Conservation (phyloP, 2,888 invertebrate genomes). For the Drosophila antonietae region DNA sequence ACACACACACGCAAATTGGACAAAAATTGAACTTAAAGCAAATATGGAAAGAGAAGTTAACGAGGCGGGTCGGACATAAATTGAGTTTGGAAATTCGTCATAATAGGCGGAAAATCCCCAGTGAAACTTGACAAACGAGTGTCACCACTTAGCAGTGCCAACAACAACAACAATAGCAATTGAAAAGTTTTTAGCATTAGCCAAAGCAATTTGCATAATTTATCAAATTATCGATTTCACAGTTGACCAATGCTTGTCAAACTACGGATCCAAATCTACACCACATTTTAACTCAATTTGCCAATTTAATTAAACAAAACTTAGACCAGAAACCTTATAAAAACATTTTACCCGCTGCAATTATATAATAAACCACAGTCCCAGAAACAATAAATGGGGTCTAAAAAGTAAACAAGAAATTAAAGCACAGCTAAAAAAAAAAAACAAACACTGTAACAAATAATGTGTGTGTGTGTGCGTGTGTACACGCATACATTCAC, state of each 20-base stretch:
- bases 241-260: conserved; percentile 22
- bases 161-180: neutral
- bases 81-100: conserved; percentile 26
- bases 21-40: conserved; percentile 40
- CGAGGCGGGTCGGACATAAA: conserved; percentile 8
- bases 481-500: neutral
- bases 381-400: conserved; percentile 34
- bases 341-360: conserved; percentile 10
- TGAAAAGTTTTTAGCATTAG: conserved; percentile 9
- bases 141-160: conserved; percentile 30
- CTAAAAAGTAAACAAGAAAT: conserved; percentile 50
- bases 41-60: conserved; percentile 13
- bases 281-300: conserved; percentile 23
- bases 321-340: conserved; percentile 36
- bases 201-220: conserved; percentile 24
- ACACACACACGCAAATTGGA: conserved; percentile 47
- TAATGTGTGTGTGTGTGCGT: neutral
- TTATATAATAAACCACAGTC: conserved; percentile 33
- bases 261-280: conserved; percentile 16
- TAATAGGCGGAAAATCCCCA: conserved; percentile 62
- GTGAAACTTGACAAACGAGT: conserved; percentile 52
- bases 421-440: conserved; percentile 21
- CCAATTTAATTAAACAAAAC: conserved; percentile 43
- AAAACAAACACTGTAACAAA: conserved; percentile 17
- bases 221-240: conserved; percentile 47